Conservation (phyloP, 2,888 invertebrate genomes). For the Axea sp. region DNA sequence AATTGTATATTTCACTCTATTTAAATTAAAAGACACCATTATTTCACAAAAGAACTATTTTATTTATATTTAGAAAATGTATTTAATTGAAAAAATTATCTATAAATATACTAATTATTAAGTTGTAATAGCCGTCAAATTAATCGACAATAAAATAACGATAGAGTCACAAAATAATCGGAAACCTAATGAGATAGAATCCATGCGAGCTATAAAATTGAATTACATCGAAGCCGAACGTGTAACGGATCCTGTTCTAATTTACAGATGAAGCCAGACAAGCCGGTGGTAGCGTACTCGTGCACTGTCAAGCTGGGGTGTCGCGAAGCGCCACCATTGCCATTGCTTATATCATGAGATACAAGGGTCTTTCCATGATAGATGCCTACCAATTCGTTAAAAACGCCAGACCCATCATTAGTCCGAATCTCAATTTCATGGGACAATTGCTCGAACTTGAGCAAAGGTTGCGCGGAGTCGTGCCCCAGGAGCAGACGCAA, state of each 20-base stretch:
- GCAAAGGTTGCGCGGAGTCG: constrained; percentile 82
- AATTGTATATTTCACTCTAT: too few species aligned
- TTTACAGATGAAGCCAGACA: constrained; percentile 86
- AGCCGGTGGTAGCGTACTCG: constrained; percentile 87
- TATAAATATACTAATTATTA: too few species aligned
- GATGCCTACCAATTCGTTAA: constrained; percentile 94
- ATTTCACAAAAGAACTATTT: too few species aligned
- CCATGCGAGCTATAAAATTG: too few species aligned
- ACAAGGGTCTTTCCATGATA: constrained; percentile 89
- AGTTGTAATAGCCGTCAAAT: too few species aligned
- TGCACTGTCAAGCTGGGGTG: constrained; percentile 97
- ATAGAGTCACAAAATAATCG: too few species aligned
- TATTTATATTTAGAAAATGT: too few species aligned
- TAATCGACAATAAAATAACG: too few species aligned
- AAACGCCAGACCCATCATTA: constrained; percentile 91
- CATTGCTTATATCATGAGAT: constrained; percentile 96
- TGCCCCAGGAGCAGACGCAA: neutral
- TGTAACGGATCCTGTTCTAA: constrained; percentile 40
- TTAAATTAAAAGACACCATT: too few species aligned
- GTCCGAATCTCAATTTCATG: constrained; percentile 97
- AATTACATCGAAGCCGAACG: constrained; percentile 50
- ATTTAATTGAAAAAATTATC: too few species aligned
- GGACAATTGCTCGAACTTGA: constrained; percentile 92
- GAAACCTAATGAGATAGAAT: too few species aligned
- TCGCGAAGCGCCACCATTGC: constrained; percentile 96